phyloP scores from a whole-genome alignment of 1,140 invertebrate species.

The Maconellicoccus hirsutus region DNA sequence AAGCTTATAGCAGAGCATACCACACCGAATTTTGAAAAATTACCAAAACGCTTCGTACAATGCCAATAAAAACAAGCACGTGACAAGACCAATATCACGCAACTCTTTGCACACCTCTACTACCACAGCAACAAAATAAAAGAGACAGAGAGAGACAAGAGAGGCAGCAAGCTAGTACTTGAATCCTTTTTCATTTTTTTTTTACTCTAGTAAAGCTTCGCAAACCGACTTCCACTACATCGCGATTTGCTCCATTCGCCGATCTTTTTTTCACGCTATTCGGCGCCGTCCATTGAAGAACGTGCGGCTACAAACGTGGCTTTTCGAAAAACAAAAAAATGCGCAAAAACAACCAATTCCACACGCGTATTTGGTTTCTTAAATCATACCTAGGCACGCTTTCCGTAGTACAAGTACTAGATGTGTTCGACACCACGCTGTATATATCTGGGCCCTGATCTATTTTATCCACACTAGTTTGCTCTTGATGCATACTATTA shows the following conservation, averaged over 20 bases:
- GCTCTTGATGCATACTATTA: conserved; percentile 16
- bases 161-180: too few relatives aligned
- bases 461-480: neutral
- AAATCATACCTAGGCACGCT: conserved; percentile 6
- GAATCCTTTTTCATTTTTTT: too few relatives aligned
- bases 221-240: too few relatives aligned
- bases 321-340: neutral
- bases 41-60: neutral
- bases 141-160: too few relatives aligned
- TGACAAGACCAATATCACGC: neutral
- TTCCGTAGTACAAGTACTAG: conserved; percentile 10
- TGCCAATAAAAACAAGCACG: neutral
- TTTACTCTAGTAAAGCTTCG: too few relatives aligned
- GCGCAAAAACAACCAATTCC: neutral
- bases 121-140: too few relatives aligned
- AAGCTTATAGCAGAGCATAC: neutral
- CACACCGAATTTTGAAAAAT: neutral
- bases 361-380: neutral
- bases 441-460: neutral
- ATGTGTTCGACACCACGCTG: neutral
- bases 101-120: neutral
- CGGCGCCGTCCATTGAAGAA: too few relatives aligned
- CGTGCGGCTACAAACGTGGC: neutral
- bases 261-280: too few relatives aligned
- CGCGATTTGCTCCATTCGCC: too few relatives aligned